These are phyloP conservation scores for Orcinus orca DNA, from an alignment of 2,113 vertebrate genomes.

Conservation along the genomic window DNA sequence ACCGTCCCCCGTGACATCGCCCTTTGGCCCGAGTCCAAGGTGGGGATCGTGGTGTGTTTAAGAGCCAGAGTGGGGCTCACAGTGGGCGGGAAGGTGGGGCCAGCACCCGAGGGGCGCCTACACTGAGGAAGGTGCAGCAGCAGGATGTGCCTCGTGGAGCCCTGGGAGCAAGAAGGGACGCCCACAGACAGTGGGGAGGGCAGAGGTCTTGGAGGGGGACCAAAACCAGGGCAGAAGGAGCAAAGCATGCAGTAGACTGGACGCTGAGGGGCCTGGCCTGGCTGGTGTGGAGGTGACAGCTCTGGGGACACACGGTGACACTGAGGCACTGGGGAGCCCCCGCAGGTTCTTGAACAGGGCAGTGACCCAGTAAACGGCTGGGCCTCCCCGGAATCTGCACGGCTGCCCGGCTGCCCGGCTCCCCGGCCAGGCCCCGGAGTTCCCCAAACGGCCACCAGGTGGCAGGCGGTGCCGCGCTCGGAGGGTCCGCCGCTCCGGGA, in stretches of 20 bases:
- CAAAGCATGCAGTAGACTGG: background rate
- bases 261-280: background rate
- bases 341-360: background rate
- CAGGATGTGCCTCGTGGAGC: accelerated
- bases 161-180: background rate
- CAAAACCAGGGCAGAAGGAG: background rate
- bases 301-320: background rate
- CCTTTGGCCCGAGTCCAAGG: accelerated
- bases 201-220: no score
- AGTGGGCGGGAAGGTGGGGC: accelerated
- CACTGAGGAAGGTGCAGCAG: background rate
- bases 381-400: background rate
- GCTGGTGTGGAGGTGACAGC: background rate
- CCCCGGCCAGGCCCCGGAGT: background rate
- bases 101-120: background rate
- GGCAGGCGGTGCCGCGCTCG: background rate
- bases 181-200: background rate
- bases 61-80: background rate
- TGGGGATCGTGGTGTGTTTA: accelerated
- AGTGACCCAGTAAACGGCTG: accelerated
- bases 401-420: background rate
- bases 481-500: background rate
- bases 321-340: background rate
- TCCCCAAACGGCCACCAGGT: conserved; percentile 32
- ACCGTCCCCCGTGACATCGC: accelerated